Base-by-base conservation (phyloP, 1,140 invertebrate genomes). In the Drosophila nigrodunni region DNA sequence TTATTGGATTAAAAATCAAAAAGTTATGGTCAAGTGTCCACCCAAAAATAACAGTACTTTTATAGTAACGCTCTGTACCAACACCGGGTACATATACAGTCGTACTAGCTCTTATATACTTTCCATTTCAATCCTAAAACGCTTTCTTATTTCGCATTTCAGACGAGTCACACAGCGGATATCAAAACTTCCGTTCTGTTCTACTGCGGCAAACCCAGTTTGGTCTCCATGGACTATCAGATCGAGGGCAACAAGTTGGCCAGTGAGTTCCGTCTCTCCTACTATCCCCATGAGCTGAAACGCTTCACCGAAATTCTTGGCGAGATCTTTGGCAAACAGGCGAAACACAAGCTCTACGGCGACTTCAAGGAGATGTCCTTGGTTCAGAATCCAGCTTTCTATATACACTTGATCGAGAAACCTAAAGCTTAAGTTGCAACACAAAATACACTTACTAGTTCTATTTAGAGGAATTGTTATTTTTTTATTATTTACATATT, bases 401-500 rank as follows among this genome's bases (percentile, higher is more conserved):
- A 97, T 78, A 97, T 98, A 60, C 97, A 98, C 83, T 94, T 97
- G 7, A 93, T 97, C 59, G 94, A 97, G 92, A 97, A 97, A 57
- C 68, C 77, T 39, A 77, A 54, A 41, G 55, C 61, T 72, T 91
- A 91, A 82, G 60, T 78, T 69, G 44, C 55, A 70, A 64, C 62
- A 61, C 64, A 80, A 59, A 70, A 78, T 76, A 72, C 41, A 80
- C 39, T 73, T 60, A 61, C 59, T 82, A 67, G 67, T 65, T 39
- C 39, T 25, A 72, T 71, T 66, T 67, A 81, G 58, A 73, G 74
- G 52, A 71, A 66, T 30, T 30, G 25, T 44, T 67, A 0, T 50
- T 21, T 59, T 35, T 58, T 69, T 61, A 25, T 43, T 70, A 52
- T 52, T 66, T 47, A 78, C 34, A 52, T 75, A 50, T 25, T 60